These are phyloP conservation scores for Plutella xylostella DNA, from an alignment of 2,888 invertebrate species.

Conservation along the genomic window DNA sequence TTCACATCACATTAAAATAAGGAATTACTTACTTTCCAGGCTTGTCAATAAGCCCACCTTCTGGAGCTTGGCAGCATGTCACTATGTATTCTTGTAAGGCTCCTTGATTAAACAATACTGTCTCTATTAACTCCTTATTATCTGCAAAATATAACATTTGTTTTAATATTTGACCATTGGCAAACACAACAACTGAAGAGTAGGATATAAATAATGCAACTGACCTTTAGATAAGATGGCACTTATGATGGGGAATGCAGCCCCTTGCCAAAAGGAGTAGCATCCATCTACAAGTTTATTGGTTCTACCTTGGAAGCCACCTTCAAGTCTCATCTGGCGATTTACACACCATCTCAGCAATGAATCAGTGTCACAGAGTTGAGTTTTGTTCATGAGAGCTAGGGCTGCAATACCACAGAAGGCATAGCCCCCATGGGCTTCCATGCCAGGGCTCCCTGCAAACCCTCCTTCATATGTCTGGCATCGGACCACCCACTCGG, in stretches of 20 bases:
- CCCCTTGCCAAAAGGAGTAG: conserved; percentile 99
- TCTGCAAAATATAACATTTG: conserved; percentile 28
- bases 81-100: conserved; percentile 96
- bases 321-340: conserved; percentile 93
- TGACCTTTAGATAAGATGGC: conserved; percentile 72
- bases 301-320: conserved; percentile 97
- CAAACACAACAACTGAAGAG: not conserved
- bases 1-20: not conserved
- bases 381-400: conserved; percentile 80
- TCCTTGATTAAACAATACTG: conserved; percentile 83
- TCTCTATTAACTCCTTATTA: conserved; percentile 52
- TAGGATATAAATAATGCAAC: not conserved
- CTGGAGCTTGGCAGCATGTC: conserved; percentile 88
- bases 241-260: conserved; percentile 89
- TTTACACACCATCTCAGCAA: conserved; percentile 89
- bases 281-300: conserved; percentile 99
- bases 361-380: conserved; percentile 80
- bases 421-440: conserved; percentile 99
- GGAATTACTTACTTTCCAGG: conserved; percentile 87
- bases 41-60: conserved; percentile 95
- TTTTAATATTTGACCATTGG: not conserved
- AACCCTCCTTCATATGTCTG: conserved; percentile 99
- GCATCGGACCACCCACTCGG: conserved; percentile 94
- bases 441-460: conserved; percentile 88
- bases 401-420: conserved; percentile 96